These are phyloP conservation scores for Dasyprocta punctata DNA, from an alignment of 2,113 vertebrate species.

Conservation along the genomic window DNA sequence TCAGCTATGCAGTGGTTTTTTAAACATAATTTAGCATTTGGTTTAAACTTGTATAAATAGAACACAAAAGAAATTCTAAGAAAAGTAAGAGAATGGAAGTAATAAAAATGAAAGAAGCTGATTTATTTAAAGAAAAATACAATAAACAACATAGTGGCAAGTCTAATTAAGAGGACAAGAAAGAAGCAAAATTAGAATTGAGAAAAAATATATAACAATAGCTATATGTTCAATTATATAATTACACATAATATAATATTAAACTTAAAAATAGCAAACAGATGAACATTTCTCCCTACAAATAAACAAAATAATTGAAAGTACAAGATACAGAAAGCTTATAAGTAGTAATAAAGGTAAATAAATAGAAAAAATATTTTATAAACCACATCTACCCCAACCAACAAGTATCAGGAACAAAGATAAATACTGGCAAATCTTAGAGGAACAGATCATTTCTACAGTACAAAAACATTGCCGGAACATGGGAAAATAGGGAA, in stretches of 20 bases:
- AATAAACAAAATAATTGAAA: constrained; percentile 29
- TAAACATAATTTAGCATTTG: background rate
- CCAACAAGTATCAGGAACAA: background rate
- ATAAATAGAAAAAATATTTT: background rate
- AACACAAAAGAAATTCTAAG: background rate
- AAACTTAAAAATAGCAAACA: constrained; percentile 1
- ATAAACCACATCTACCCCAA: background rate
- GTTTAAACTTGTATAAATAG: background rate
- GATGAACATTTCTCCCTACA: background rate
- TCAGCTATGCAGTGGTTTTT: too few relatives aligned
- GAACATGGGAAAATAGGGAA: background rate
- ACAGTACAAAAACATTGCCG: background rate
- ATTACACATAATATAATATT: background rate
- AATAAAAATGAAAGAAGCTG: constrained; percentile 1
- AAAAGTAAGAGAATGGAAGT: background rate
- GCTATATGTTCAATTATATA: background rate
- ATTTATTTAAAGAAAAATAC: background rate
- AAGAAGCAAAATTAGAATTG: background rate
- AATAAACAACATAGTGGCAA: background rate
- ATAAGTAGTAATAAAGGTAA: background rate
- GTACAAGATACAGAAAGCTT: background rate
- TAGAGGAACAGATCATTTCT: background rate
- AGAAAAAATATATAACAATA: background rate
- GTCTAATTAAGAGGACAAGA: background rate
- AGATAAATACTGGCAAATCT: background rate